phyloP scores from a whole-genome alignment of 2,888 invertebrate genomes.

The Cryptops parisi region DNA sequence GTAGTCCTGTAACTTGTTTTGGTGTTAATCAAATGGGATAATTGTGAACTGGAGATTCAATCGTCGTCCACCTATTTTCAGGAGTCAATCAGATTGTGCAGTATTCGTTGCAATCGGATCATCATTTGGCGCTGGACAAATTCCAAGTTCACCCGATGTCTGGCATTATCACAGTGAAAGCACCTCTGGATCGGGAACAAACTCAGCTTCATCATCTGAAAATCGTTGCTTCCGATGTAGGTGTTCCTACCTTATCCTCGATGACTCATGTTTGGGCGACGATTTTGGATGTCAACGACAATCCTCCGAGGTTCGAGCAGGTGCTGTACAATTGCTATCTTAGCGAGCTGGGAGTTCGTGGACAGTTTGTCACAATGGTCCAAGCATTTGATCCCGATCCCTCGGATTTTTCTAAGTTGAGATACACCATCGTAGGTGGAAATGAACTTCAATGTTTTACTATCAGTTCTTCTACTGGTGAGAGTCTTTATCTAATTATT shows the following conservation, averaged over 20 bases:
- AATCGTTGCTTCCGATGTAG: conserved; percentile 65
- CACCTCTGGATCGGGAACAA: conserved; percentile 65
- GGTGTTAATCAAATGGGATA: too few species aligned
- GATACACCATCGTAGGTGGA: conserved; percentile 67
- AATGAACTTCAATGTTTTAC: conserved; percentile 42
- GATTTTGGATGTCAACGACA: conserved; percentile 82
- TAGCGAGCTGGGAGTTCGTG: conserved; percentile 65
- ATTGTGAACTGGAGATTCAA: too few species aligned
- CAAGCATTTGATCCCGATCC: conserved; percentile 77
- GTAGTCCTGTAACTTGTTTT: too few species aligned
- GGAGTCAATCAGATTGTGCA: conserved; percentile 48
- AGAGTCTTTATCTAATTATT: too few species aligned
- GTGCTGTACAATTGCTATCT: conserved; percentile 59
- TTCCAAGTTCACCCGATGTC: conserved; percentile 62
- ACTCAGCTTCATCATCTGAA: conserved; percentile 58
- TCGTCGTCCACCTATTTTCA: too few species aligned
- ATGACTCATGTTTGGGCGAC: conserved; percentile 72
- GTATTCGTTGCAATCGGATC: conserved; percentile 47
- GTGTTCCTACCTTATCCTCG: conserved; percentile 63
- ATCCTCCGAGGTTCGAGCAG: conserved; percentile 71
- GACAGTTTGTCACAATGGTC: conserved; percentile 74
- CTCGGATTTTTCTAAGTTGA: conserved; percentile 55
- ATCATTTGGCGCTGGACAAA: conserved; percentile 44
- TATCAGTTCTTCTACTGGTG: conserved; percentile 28
- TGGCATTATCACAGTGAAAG: conserved; percentile 61